Percentiles rank a stretch among this genome's conserved stretches.
phyloP scores from a whole-genome alignment of 2,113 vertebrate species.

The Verasper variegatus region DNA sequence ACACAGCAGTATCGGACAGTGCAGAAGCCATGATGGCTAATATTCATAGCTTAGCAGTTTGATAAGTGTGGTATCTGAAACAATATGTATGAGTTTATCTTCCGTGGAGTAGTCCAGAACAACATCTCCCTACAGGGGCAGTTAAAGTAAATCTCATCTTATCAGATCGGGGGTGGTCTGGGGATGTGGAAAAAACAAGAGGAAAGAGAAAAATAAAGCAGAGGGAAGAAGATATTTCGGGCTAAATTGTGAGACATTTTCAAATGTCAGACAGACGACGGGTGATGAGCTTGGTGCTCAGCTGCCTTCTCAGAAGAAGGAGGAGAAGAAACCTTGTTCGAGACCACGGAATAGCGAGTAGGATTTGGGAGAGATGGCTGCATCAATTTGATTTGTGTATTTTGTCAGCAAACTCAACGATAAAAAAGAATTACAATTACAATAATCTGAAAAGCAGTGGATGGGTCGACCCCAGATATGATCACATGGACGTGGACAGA shows the following conservation, averaged over 20 bases:
- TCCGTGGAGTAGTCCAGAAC: background rate
- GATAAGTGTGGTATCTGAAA: background rate
- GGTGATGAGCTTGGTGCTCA: constrained; percentile 9
- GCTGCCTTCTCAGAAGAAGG: too few species aligned
- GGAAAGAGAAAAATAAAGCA: background rate
- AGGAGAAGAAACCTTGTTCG: background rate
- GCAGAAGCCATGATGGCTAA: background rate
- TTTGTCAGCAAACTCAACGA: background rate
- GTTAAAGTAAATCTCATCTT: background rate
- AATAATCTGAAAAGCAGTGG: background rate
- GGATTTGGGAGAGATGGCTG: background rate
- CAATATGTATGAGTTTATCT: background rate
- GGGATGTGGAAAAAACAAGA: background rate
- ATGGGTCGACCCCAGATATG: background rate
- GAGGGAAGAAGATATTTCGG: background rate
- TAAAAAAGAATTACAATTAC: too few species aligned
- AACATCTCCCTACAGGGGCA: background rate
- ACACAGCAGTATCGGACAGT: background rate
- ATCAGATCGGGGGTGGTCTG: background rate
- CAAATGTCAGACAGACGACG: constrained; percentile 5
- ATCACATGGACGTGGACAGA: background rate
- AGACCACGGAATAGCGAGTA: background rate
- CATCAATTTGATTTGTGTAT: background rate
- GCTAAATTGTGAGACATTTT: constrained; percentile 25
- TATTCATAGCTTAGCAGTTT: constrained; percentile 1